Conservation (phyloP, 2,113 vertebrate genomes). For the Pseudorasbora parva region DNA sequence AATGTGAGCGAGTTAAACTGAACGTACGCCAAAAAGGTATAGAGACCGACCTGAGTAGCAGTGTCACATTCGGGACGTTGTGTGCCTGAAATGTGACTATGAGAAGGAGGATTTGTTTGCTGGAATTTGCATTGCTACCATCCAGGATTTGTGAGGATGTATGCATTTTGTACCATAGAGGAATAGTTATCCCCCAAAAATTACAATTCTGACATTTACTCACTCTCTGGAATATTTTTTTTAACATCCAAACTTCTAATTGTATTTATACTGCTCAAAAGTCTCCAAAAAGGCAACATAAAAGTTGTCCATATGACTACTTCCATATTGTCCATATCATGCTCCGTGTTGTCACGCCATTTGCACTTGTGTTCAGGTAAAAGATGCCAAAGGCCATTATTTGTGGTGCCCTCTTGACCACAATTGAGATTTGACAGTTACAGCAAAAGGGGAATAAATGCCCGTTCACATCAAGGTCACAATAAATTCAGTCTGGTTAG, state of each 20-base stretch:
- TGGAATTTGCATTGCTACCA: background rate
- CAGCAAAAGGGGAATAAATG: too few species aligned
- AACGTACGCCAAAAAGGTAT: constrained; percentile 6
- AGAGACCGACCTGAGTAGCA: constrained; percentile 23
- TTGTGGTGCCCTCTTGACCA: background rate
- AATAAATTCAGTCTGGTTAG: too few species aligned
- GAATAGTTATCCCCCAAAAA: background rate
- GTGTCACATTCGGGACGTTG: background rate
- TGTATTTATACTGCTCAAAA: background rate
- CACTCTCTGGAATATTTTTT: background rate
- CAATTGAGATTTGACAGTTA: background rate
- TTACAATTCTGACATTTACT: background rate
- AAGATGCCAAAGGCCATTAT: background rate
- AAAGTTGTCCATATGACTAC: background rate
- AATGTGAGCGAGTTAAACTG: constrained; percentile 1
- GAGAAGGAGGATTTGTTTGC: background rate
- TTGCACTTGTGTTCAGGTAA: background rate
- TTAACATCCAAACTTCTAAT: background rate
- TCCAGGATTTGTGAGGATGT: constrained; percentile 4
- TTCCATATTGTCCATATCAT: background rate
- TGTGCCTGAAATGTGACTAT: background rate
- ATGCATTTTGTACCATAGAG: background rate
- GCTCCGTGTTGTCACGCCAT: background rate
- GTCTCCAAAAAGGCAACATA: background rate
- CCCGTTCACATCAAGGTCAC: too few species aligned